These are phyloP conservation scores for Eira barbara DNA, from an alignment of 2,113 vertebrate species.

Conservation along the genomic window DNA sequence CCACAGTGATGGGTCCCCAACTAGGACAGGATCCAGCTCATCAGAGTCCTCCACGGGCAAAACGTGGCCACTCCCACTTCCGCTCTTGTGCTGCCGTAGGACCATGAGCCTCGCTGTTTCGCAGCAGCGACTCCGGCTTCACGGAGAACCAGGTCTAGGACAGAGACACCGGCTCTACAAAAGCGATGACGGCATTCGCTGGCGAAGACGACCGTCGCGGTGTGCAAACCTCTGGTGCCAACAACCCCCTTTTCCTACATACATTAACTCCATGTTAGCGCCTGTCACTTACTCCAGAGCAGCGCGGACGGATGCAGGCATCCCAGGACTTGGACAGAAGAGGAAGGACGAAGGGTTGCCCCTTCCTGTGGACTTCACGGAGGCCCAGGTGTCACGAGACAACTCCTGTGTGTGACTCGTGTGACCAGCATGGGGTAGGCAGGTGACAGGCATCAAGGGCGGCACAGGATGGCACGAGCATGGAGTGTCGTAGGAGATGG, in stretches of 20 bases:
- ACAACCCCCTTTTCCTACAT: too few relatives aligned
- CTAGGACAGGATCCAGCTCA: neutral
- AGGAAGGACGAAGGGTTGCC: neutral
- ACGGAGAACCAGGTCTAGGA: neutral
- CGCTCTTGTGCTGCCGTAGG: neutral
- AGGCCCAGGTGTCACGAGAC: neutral
- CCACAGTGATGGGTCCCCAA: neutral
- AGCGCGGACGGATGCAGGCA: too few relatives aligned
- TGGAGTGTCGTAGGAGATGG: too few relatives aligned
- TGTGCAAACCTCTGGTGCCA: neutral
- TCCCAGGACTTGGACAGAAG: neutral
- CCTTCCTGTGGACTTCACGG: neutral
- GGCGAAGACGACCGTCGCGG: fast-evolving
- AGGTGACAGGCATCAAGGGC: neutral
- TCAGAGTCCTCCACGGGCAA: neutral
- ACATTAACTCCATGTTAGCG: too few relatives aligned
- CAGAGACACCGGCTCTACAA: neutral
- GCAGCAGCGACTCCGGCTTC: neutral
- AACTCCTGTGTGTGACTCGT: neutral
- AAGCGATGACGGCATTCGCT: neutral
- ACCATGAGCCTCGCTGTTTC: neutral
- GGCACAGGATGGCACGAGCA: neutral
- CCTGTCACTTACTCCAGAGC: neutral
- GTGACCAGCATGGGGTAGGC: neutral
- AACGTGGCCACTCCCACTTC: neutral